Percentiles rank a stretch among this genome's conserved stretches.
These are phyloP conservation scores for Meteorus cinctellus DNA, from an alignment of 2,888 invertebrate species.

Conservation along the genomic window DNA sequence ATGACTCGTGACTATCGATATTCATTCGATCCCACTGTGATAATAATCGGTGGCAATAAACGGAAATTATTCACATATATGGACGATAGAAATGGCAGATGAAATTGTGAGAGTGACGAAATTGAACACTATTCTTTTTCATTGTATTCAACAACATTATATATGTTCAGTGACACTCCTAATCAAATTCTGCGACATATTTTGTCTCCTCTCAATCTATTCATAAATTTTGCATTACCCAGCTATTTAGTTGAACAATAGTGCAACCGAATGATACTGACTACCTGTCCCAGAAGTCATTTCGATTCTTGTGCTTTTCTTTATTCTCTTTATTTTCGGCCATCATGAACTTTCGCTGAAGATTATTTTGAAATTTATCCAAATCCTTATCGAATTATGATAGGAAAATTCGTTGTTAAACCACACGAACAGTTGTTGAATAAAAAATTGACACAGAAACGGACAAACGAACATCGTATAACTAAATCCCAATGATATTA, in stretches of 20 bases:
- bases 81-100: constrained; percentile 10
- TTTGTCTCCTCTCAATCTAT: neutral
- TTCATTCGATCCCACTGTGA: constrained; percentile 5
- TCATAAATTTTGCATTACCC: neutral
- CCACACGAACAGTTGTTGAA: no score
- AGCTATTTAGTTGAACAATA: neutral
- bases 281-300: neutral
- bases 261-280: neutral
- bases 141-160: no score
- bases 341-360: neutral
- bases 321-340: neutral
- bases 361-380: neutral
- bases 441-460: no score
- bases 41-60: neutral
- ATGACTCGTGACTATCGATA: neutral
- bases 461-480: no score
- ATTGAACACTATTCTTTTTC: no score
- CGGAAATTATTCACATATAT: neutral
- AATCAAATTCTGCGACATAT: no score
- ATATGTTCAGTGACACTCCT: no score
- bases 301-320: neutral
- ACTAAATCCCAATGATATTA: no score
- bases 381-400: no score
- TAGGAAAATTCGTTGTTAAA: no score
- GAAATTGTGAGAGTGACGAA: neutral